Conservation (phyloP, 2,113 vertebrate species). For the Scytalopus superciliaris region DNA sequence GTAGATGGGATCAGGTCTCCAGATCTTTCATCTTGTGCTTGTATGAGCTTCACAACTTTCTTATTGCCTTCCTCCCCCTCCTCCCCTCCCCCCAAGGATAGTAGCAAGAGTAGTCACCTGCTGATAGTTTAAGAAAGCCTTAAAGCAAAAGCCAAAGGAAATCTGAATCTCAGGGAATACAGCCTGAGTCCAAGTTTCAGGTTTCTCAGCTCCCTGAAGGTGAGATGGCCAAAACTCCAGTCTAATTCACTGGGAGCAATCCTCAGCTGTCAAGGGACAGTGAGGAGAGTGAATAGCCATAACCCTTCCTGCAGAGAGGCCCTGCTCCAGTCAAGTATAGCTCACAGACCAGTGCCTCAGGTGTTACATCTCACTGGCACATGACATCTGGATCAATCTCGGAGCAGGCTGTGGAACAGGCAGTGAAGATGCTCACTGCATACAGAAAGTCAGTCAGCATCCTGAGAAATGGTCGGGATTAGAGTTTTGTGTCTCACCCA, state of each 20-base stretch:
- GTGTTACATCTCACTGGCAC: rapidly evolving
- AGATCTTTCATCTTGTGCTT: background rate
- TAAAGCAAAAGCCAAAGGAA: background rate
- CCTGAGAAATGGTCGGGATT: background rate
- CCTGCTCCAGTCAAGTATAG: background rate
- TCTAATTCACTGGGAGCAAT: background rate
- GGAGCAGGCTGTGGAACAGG: background rate
- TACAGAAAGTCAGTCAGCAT: background rate
- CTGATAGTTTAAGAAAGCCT: background rate
- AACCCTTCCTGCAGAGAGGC: background rate
- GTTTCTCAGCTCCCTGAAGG: background rate
- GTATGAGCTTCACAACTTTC: background rate
- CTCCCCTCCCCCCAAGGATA: background rate
- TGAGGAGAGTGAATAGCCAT: background rate
- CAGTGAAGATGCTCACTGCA: background rate
- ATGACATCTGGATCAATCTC: background rate
- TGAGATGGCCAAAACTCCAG: background rate
- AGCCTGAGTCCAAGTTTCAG: background rate
- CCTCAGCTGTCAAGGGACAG: background rate
- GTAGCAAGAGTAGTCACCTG: background rate
- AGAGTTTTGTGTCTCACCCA: background rate
- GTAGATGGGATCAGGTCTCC: background rate
- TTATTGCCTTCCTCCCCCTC: background rate
- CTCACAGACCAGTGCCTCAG: background rate
- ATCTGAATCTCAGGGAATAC: background rate